Base-by-base conservation (phyloP, 2,113 vertebrate species). In the Paratilapia polleni region DNA sequence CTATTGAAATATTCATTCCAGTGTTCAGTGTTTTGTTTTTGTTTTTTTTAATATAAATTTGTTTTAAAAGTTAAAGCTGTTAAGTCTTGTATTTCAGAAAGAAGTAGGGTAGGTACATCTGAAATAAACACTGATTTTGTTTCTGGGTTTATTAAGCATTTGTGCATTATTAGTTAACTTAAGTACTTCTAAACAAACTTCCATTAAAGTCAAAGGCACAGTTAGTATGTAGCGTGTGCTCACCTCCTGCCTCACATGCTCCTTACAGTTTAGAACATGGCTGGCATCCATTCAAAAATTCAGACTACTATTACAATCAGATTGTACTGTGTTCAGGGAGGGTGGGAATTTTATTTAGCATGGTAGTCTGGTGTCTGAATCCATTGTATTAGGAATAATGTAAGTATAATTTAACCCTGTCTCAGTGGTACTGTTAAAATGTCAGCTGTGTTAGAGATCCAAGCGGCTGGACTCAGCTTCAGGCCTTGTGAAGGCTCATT, bases 371-470 rank as follows among this genome's bases (percentile, higher is more conserved):
- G 9, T 66, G 41, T 7, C 24, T 14, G 19, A 70, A 12, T 2
- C 64, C 41, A 0, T 49, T 12, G 22, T 49, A 0, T 43, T 49
- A 12, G 24, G 63, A 17, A 17, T 36, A 43, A 3, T 24, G 63
- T 31, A 66, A 43, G n/a, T 13, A 17, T 6, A 66, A 24, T 24
- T 43, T 9, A 43, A 43, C 12, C 41, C 12, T 43, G 17, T 8
- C 6, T 20, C 49, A 26, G 22, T 49, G 64, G 0, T 70, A 49
- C 22, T 28, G 2, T 68, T 68, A 17, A 5, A 0, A 26, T 14
- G 36, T 43, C 0, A 2, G 22, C 22, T 68, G 22, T 6, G 38
- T 68, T 47, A 19, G 41, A 19, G 15, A 68, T 68, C 22, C 41
- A 10, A 68, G 22, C 4, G 15, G 22, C 41, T 68, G 6, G 0